Percentiles rank a stretch among this genome's conserved stretches.
Conservation (phyloP, 2,797 vertebrate genomes). For the Aplochiton taeniatus region DNA sequence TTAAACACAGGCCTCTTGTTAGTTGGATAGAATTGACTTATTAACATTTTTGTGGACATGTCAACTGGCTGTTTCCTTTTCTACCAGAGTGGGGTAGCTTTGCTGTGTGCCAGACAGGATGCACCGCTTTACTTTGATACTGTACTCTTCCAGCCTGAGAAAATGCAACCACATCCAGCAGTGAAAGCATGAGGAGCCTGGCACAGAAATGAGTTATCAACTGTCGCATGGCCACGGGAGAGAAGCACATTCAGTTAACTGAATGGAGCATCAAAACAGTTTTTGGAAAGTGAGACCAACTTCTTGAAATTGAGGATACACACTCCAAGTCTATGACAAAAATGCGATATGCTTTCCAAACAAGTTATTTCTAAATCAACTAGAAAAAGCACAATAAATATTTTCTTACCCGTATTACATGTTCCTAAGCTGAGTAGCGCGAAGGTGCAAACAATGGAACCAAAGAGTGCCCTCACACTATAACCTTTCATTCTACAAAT, state of each 20-base stretch:
- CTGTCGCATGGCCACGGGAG: constrained; percentile 33
- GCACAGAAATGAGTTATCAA: constrained; percentile 38
- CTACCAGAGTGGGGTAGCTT: constrained; percentile 41
- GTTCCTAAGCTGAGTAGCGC: constrained; percentile 50
- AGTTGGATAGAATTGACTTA: constrained; percentile 65
- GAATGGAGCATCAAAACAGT: constrained; percentile 37
- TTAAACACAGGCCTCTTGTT: constrained; percentile 69
- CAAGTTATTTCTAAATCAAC: not conserved
- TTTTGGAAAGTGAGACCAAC: constrained; percentile 9
- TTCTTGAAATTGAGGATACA: no score
- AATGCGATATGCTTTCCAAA: no score
- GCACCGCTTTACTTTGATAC: constrained; percentile 63
- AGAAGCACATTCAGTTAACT: constrained; percentile 38
- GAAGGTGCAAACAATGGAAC: constrained; percentile 44
- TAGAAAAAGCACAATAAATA: not conserved
- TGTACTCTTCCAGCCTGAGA: constrained; percentile 51
- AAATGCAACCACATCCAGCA: constrained; percentile 52
- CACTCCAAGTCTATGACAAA: no score
- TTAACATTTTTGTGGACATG: constrained; percentile 51
- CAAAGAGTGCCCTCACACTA: constrained; percentile 45
- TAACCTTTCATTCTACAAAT: constrained; percentile 43
- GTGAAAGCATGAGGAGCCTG: constrained; percentile 58
- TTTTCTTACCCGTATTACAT: constrained; percentile 68
- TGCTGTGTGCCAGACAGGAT: constrained; percentile 69
- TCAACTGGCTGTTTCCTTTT: constrained; percentile 61